Percentiles rank a stretch among this genome's conserved stretches.
Conservation (phyloP, 1,140 invertebrate genomes). For the Leptinotarsa texana region DNA sequence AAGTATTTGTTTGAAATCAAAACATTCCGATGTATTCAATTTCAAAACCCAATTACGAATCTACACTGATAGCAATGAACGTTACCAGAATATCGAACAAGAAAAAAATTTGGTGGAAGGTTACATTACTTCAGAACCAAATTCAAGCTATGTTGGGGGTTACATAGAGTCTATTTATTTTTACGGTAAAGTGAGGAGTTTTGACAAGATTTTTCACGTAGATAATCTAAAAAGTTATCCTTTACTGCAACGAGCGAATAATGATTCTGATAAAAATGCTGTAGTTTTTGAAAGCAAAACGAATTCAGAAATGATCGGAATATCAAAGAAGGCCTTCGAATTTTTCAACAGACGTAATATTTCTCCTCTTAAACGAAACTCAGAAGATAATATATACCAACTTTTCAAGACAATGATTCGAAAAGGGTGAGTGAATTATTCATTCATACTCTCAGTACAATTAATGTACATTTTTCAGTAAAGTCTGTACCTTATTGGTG, state of each 20-base stretch:
- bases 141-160: constrained; percentile 31
- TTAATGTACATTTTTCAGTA: constrained; percentile 21
- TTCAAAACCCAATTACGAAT: constrained; percentile 9
- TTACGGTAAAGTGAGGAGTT: constrained; percentile 34
- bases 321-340: background rate
- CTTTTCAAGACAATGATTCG: background rate
- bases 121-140: constrained; percentile 13
- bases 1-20: background rate
- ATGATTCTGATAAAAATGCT: constrained; percentile 18
- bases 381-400: background rate
- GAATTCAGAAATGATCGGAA: constrained; percentile 12
- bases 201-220: constrained; percentile 31
- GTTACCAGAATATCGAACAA: background rate
- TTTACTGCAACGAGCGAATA: background rate
- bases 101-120: constrained; percentile 11
- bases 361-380: background rate
- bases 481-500: constrained; percentile 34
- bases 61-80: background rate
- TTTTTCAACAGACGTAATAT: too few species aligned
- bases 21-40: constrained; percentile 6
- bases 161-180: constrained; percentile 35
- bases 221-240: constrained; percentile 25
- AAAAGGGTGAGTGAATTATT: background rate
- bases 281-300: constrained; percentile 25
- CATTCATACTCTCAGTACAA: too few species aligned